Evolutionary conservation across 2,888 invertebrate genomes (phyloP), one percentile per base, ranked within the genome.

Genomic region (Allophyes oxyacanthae): DNA sequence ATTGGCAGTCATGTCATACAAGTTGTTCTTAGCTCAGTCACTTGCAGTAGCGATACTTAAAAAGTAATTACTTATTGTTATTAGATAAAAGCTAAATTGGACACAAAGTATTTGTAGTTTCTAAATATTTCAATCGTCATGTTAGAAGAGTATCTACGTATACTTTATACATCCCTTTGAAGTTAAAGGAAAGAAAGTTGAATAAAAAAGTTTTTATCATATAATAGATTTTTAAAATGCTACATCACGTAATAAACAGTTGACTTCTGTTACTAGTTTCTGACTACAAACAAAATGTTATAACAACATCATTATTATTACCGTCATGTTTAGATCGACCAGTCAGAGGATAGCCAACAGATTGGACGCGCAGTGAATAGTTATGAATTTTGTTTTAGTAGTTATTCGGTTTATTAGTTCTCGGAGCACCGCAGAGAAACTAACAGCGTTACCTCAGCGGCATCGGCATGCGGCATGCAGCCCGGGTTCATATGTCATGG

Each of bases 331-430:
- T 34, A 6, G 33, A 25, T 32, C 42, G 30, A 38, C 26, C 37
- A 46, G 63, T 43, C 50, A n/a, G 38, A 46, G 30, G 63, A 64
- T 38, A 46, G 36, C 33, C 41, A 61, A 62, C 64, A 65, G 68
- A 54, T 55, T 42, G 41, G 30, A 68, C 56, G 69, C 55, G 45
- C 3, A 25, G 20, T 38, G 64, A 63, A 68, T 64, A 55, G 13
- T 55, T 62, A 50, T 32, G 38, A 55, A 52, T 69, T 63, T 46
- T 48, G 64, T 69, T 69, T 51, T 15, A 46, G 34, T 38, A 7
- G 38, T 55, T 50, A 68, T 45, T 63, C 26, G 45, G 64, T 49
- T 28, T 28, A 28, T 28, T 62, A 40, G 20, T 11, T 64, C 44
- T 41, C 34, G 15, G 32, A 54, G 36, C 10, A 26, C 2, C 34